phyloP scores from a whole-genome alignment of 2,113 vertebrate species.

The Orycteropus afer region DNA sequence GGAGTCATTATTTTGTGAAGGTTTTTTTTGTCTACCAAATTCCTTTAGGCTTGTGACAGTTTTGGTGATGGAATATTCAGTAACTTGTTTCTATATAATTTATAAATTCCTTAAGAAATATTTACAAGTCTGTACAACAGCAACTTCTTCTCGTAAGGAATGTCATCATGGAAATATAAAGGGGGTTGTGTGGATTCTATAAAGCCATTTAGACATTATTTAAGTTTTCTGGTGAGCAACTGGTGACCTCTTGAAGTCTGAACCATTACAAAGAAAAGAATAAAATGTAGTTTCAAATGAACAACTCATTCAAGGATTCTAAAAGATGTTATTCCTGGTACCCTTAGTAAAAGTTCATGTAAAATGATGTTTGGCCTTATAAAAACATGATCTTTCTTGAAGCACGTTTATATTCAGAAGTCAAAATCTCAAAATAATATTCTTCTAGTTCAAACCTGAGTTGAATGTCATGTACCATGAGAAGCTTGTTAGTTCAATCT shows the following conservation, averaged over 20 bases:
- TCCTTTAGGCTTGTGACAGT: neutral
- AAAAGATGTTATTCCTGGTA: neutral
- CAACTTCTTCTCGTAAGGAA: neutral
- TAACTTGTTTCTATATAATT: neutral
- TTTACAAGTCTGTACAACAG: neutral
- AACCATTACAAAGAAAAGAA: slow-evolving; percentile 26
- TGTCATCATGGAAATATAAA: neutral
- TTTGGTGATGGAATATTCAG: neutral
- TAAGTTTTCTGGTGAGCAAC: neutral
- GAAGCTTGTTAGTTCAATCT: neutral
- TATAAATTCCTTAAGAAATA: slow-evolving; percentile 27
- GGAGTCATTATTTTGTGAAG: neutral
- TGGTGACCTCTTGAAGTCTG: neutral
- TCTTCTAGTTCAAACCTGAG: neutral
- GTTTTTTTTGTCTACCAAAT: neutral
- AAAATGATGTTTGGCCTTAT: slow-evolving; percentile 31
- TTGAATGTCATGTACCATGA: neutral
- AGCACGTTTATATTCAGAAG: slow-evolving; percentile 14
- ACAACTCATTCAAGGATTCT: neutral
- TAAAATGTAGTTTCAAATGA: slow-evolving; percentile 33
- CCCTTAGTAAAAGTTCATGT: slow-evolving; percentile 5
- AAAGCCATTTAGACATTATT: neutral
- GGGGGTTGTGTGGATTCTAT: neutral
- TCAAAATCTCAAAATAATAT: slow-evolving; percentile 7
- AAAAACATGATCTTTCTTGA: slow-evolving; percentile 35